These are phyloP conservation scores for Drosophila tani DNA, from an alignment of 1,140 invertebrate genomes.

Conservation along the genomic window DNA sequence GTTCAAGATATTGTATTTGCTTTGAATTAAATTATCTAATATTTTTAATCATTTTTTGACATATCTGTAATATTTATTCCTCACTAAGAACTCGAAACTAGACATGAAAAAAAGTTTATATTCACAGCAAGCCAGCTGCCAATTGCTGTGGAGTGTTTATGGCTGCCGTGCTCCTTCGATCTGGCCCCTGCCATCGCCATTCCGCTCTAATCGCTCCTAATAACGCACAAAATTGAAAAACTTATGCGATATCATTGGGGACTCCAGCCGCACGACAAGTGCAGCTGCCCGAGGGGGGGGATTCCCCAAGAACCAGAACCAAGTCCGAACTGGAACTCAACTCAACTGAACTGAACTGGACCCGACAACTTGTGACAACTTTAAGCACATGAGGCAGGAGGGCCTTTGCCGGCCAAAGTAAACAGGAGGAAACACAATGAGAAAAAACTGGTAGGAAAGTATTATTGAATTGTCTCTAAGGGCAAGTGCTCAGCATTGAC, in stretches of 20 bases:
- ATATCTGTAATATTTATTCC: background rate
- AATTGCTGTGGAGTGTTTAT: constrained; percentile 71
- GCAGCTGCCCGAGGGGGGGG: constrained; percentile 53
- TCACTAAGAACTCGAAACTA: background rate
- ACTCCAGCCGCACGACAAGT: constrained; percentile 73
- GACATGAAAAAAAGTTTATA: constrained; percentile 29
- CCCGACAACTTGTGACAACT: constrained; percentile 80
- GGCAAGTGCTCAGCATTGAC: background rate
- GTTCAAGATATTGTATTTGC: too few species aligned
- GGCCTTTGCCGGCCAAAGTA: constrained; percentile 18
- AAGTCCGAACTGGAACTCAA: constrained; percentile 7
- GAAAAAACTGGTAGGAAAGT: background rate
- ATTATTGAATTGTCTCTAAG: accelerated
- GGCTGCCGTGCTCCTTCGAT: constrained; percentile 32
- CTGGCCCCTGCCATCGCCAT: constrained; percentile 11
- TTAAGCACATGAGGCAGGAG: constrained; percentile 67
- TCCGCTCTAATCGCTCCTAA: constrained; percentile 82
- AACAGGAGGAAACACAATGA: constrained; percentile 24
- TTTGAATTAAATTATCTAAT: too few species aligned
- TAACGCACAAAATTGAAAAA: constrained; percentile 84
- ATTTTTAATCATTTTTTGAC: too few species aligned
- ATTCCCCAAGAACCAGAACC: constrained; percentile 4
- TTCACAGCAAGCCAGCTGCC: constrained; percentile 55
- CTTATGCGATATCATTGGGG: constrained; percentile 82
- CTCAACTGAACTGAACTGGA: constrained; percentile 45